phyloP scores from a whole-genome alignment of 2,797 vertebrate genomes.

The Trachurus trachurus region DNA sequence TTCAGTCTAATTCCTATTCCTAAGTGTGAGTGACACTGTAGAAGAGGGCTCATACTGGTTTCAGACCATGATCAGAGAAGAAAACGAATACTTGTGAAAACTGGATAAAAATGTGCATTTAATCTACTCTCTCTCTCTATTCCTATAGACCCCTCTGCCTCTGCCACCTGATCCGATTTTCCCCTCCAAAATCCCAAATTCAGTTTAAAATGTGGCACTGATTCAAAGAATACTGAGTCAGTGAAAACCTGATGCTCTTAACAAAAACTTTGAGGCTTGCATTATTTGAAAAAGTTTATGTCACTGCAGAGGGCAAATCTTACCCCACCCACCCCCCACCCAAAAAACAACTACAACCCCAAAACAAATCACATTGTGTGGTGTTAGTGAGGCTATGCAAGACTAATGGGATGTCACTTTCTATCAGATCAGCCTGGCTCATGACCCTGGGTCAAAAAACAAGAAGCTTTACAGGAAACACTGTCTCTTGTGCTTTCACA shows the following conservation, averaged over 20 bases:
- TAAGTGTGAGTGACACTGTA: neutral
- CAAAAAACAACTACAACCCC: constrained; percentile 1
- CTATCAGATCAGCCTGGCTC: constrained; percentile 44
- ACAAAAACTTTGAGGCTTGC: constrained; percentile 1
- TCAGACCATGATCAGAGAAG: too few species aligned
- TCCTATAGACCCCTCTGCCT: neutral
- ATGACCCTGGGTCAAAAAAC: constrained; percentile 58
- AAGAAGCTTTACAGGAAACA: constrained; percentile 61
- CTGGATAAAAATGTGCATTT: neutral
- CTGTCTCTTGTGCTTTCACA: constrained; percentile 60
- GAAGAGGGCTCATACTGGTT: neutral
- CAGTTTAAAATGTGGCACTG: neutral
- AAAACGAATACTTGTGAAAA: neutral
- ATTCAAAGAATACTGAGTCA: neutral
- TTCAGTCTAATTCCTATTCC: neutral
- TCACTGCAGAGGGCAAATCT: constrained; percentile 10
- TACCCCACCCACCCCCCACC: neutral
- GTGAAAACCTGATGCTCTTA: neutral
- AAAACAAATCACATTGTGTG: constrained; percentile 16
- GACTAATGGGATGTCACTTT: constrained; percentile 56
- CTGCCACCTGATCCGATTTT: neutral
- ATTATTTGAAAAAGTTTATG: neutral
- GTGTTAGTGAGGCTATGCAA: constrained; percentile 37
- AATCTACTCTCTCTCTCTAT: neutral
- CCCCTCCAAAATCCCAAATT: neutral